Evolutionary conservation across 2,797 vertebrate species (phyloP).

Genomic region (Enteromius afrohamiltoni): DNA sequence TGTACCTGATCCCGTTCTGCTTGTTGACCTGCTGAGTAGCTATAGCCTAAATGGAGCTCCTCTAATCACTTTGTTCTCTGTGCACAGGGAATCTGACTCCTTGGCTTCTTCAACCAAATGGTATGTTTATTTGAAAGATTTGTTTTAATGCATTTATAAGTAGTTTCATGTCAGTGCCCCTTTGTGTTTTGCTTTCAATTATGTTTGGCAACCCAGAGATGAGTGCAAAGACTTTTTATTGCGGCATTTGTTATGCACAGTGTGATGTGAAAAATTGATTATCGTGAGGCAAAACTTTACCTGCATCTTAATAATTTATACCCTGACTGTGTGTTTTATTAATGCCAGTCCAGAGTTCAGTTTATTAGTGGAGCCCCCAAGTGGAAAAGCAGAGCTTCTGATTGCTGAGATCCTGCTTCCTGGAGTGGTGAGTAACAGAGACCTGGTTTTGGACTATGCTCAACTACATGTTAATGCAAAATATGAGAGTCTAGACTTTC

Average conservation of each 20-base stretch:
- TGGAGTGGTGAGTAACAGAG: slow-evolving; percentile 79
- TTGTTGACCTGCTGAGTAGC: neutral
- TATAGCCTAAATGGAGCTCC: neutral
- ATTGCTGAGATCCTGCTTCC: slow-evolving; percentile 86
- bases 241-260: neutral
- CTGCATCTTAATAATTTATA: neutral
- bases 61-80: neutral
- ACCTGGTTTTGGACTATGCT: neutral
- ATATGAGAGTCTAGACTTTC: neutral
- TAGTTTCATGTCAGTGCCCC: neutral
- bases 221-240: neutral
- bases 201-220: neutral
- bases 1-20: neutral
- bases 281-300: neutral
- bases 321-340: neutral
- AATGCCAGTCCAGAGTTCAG: slow-evolving; percentile 74
- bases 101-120: slow-evolving; percentile 21
- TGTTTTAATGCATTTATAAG: neutral
- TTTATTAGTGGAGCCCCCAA: slow-evolving; percentile 77
- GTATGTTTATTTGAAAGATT: slow-evolving; percentile 31
- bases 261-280: neutral
- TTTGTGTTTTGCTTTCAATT: neutral
- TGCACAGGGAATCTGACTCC: slow-evolving; percentile 46
- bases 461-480: neutral
- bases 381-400: slow-evolving; percentile 78